Evolutionary conservation across 2,888 invertebrate species (phyloP), one percentile per base, ranked within the genome.

Genomic region (Eupithecia inturbata): DNA sequence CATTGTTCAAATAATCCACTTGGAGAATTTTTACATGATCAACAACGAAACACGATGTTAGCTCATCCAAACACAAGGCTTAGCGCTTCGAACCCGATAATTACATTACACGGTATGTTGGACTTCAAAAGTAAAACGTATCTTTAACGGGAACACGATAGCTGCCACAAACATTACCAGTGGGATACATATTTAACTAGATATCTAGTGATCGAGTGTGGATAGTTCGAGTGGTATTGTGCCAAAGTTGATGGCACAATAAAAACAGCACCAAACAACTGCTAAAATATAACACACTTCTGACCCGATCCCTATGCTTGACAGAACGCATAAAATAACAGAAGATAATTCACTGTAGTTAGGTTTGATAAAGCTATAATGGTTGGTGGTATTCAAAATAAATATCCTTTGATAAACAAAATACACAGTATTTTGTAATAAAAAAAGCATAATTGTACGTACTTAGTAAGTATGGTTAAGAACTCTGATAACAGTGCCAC

Each of bases 31-130:
- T 45, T 4, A 22, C 22, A 12, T 26, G 53, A 53, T 7, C 10
- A 22, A 0, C 22, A n/a, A 22, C 49, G 49, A 53, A 53, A 53
- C 22, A 26, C 3, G 22, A 53, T 53, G 5, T 10, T 6, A 28
- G 28, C 60, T 16, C 28, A n/a, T 49, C 9, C 49, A n/a, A 49
- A 49, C 49, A 45, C 19, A 60, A 31, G 19, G 9, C 31, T 62
- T 31, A 60, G 16, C 16, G 62, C 62, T 62, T 31, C 28, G 62
- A 19, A 62, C 31, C 31, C 9, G 5, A 31, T 62, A 31, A 62
- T 62, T 62, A 31, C 28, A n/a, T 31, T 62, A 62, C 31, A 62
- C 62, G 62, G 16, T 19, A 31, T 62, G 62, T 62, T 62, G 28
- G 31, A 31, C 62, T 31, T 28, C 28, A 28, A 31, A 62, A 19